Conservation (phyloP, 2,888 invertebrate genomes). For the Trichopria drosophilae region DNA sequence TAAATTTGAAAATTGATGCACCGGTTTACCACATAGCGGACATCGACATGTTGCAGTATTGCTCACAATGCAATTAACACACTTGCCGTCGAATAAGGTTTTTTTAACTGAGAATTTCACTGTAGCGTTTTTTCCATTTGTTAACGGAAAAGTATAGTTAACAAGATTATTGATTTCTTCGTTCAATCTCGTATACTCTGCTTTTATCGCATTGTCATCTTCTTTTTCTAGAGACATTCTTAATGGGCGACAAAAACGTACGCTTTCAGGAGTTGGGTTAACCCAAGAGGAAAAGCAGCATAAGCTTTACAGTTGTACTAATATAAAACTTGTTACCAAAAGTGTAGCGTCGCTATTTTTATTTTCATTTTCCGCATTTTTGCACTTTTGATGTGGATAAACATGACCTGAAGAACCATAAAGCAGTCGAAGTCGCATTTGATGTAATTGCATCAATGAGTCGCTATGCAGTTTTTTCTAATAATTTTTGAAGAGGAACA, state of each 20-base stretch:
- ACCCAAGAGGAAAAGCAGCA: not conserved
- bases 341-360: constrained; percentile 5
- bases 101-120: not conserved
- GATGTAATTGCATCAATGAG: not conserved
- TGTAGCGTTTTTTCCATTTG: not conserved
- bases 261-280: not conserved
- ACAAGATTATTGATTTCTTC: constrained; percentile 1
- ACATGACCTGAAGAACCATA: constrained; percentile 10
- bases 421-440: constrained; percentile 1
- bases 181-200: not conserved
- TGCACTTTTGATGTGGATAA: constrained; percentile 9
- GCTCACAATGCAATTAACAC: not conserved
- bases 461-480: constrained; percentile 1
- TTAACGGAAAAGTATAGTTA: not conserved
- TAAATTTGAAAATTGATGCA: too few species aligned
- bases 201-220: not conserved
- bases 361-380: not conserved
- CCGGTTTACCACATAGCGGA: too few species aligned
- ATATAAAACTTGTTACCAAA: constrained; percentile 2
- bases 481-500: not conserved
- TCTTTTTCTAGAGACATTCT: constrained; percentile 13
- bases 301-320: constrained; percentile 3
- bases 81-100: too few species aligned
- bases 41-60: not conserved
- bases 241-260: not conserved